A percentile compares a stretch with the other conserved stretches of the same genome.
These are phyloP conservation scores for Julus scanicus DNA, from an alignment of 2,888 invertebrate species.

Conservation along the genomic window DNA sequence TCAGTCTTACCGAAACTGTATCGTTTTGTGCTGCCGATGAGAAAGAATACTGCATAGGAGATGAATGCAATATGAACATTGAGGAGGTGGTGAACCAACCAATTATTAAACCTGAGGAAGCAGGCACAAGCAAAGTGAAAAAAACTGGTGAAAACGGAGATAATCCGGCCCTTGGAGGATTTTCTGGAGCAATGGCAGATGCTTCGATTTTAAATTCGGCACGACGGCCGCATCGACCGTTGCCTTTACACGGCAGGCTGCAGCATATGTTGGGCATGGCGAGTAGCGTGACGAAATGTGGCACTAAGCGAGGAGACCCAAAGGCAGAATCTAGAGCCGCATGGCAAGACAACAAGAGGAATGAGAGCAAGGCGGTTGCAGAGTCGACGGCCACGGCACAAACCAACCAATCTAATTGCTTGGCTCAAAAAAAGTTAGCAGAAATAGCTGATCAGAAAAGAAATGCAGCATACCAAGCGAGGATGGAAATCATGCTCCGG, in stretches of 20 bases:
- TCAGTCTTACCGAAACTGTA: neutral
- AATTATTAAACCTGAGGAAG: no score
- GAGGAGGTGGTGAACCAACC: no score
- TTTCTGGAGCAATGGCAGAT: neutral
- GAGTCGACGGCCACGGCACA: no score
- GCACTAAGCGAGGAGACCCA: neutral
- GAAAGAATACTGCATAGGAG: neutral
- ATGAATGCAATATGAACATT: neutral
- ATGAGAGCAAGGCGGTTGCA: neutral
- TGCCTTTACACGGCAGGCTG: neutral
- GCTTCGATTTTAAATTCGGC: neutral
- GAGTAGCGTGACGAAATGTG: neutral
- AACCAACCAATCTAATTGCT: no score
- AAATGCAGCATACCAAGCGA: neutral
- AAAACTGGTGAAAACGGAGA: no score
- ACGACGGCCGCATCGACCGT: neutral
- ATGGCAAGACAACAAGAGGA: neutral
- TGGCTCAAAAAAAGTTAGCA: no score
- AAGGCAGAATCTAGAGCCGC: neutral
- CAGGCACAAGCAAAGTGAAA: no score
- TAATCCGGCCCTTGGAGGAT: no score
- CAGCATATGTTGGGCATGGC: neutral
- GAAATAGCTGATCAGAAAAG: neutral
- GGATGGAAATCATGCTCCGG: neutral
- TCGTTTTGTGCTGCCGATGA: neutral